These are phyloP conservation scores for Torymus aiolomorphi DNA, from an alignment of 2,888 invertebrate genomes.

Conservation along the genomic window DNA sequence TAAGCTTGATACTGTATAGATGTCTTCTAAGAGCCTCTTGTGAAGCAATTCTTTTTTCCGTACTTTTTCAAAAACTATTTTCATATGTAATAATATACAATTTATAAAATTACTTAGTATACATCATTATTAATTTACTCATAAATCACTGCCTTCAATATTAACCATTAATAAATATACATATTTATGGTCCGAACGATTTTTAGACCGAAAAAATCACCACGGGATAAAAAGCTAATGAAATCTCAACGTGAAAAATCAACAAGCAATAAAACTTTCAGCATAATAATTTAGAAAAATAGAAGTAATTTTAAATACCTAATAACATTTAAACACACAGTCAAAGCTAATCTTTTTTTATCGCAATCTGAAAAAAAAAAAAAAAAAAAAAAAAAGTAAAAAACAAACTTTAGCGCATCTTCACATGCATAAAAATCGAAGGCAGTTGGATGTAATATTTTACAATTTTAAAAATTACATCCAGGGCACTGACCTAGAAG, in stretches of 20 bases:
- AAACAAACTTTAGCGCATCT: conserved; percentile 58
- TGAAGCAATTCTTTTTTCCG: conserved; percentile 25
- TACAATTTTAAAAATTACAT: conserved; percentile 64
- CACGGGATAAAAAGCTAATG: conserved; percentile 31
- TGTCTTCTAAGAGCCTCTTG: conserved; percentile 39
- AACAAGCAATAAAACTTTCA: conserved; percentile 27
- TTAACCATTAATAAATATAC: conserved; percentile 32
- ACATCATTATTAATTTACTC: conserved; percentile 37
- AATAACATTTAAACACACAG: no score
- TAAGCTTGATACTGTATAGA: conserved; percentile 45
- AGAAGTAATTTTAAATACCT: no score
- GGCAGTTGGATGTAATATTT: conserved; percentile 39
- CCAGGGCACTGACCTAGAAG: conserved; percentile 82
- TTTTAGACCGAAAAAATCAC: conserved; percentile 39
- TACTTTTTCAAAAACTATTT: conserved; percentile 46
- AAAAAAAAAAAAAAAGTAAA: neutral
- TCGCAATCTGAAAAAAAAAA: conserved; percentile 14
- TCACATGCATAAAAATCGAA: conserved; percentile 56
- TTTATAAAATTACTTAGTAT: conserved; percentile 48
- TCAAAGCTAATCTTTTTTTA: conserved; percentile 14
- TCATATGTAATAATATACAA: conserved; percentile 50
- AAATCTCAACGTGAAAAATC: conserved; percentile 28
- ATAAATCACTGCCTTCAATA: conserved; percentile 43
- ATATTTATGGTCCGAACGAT: conserved; percentile 34
- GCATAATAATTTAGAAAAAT: conserved; percentile 31